Evolutionary conservation across 1,140 invertebrate species (phyloP).

Genomic region (Hetaerina americana): DNA sequence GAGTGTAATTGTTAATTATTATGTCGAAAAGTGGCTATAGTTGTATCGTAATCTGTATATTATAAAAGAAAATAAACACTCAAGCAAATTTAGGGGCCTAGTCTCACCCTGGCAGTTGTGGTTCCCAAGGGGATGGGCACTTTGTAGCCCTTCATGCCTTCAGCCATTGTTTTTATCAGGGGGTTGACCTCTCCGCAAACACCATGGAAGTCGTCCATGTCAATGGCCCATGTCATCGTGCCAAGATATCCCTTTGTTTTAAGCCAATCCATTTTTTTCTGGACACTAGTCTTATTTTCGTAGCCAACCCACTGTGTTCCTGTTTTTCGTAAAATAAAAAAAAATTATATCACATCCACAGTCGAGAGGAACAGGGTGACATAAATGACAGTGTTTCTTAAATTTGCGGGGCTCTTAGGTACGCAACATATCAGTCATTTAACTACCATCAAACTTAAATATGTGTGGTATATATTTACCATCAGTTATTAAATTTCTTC

Average conservation of each 20-base stretch:
- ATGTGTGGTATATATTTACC: no score
- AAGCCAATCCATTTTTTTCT: constrained; percentile 79
- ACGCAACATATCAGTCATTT: no score
- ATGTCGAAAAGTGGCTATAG: no score
- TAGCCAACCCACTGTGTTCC: constrained; percentile 85
- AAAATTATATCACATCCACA: no score
- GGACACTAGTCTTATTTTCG: constrained; percentile 63
- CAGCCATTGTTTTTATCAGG: constrained; percentile 53
- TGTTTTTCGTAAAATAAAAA: constrained; percentile 14
- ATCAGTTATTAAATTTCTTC: no score
- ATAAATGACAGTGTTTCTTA: no score
- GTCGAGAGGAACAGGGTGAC: no score
- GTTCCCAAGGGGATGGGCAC: constrained; percentile 52
- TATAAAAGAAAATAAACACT: neutral
- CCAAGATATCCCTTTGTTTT: constrained; percentile 68
- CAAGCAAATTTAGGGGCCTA: neutral
- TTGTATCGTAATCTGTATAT: no score
- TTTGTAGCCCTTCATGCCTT: constrained; percentile 56
- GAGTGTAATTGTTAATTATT: neutral
- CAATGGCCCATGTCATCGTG: constrained; percentile 80
- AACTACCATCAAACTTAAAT: no score
- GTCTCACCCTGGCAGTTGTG: constrained; percentile 51
- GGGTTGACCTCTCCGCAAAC: constrained; percentile 59
- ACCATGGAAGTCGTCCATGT: constrained; percentile 73
- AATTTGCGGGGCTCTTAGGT: no score